Conservation (phyloP, 2,888 invertebrate genomes). For the Aleiodes testaceus region DNA sequence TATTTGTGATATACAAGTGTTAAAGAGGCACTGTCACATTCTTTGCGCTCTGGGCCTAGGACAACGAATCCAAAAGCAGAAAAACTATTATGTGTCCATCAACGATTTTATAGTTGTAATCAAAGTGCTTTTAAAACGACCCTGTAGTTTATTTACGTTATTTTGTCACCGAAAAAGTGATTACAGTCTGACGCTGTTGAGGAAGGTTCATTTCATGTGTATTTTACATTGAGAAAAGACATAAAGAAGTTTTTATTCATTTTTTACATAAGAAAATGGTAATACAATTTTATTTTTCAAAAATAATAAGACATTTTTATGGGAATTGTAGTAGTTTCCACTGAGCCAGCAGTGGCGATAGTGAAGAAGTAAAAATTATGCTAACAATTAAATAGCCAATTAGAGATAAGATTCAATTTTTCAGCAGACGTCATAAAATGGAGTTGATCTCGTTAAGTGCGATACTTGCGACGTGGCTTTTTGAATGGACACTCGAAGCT, state of each 20-base stretch:
- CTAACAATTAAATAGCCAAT: background rate
- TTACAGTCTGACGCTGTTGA: background rate
- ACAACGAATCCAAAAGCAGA: conserved; percentile 20
- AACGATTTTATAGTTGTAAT: conserved; percentile 38
- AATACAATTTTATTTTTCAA: background rate
- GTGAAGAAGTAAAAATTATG: background rate
- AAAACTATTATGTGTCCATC: conserved; percentile 44
- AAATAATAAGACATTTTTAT: too few species aligned
- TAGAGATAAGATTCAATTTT: too few species aligned
- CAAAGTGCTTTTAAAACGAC: conserved; percentile 10
- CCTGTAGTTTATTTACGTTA: conserved; percentile 12
- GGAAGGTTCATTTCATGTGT: background rate
- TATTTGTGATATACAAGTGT: conserved; percentile 13
- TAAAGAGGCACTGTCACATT: background rate
- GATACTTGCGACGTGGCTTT: conserved; percentile 44
- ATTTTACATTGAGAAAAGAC: background rate
- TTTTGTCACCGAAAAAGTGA: background rate
- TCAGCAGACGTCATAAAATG: background rate
- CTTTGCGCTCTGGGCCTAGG: conserved; percentile 34
- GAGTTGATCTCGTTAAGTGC: conserved; percentile 10
- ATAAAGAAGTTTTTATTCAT: too few species aligned
- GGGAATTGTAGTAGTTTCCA: too few species aligned
- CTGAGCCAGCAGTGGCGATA: too few species aligned
- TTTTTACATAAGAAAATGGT: too few species aligned
- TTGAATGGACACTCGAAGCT: conserved; percentile 46